phyloP scores from a whole-genome alignment of 53 echinoderm and acorn worm species.

The Luidia sarsii region DNA sequence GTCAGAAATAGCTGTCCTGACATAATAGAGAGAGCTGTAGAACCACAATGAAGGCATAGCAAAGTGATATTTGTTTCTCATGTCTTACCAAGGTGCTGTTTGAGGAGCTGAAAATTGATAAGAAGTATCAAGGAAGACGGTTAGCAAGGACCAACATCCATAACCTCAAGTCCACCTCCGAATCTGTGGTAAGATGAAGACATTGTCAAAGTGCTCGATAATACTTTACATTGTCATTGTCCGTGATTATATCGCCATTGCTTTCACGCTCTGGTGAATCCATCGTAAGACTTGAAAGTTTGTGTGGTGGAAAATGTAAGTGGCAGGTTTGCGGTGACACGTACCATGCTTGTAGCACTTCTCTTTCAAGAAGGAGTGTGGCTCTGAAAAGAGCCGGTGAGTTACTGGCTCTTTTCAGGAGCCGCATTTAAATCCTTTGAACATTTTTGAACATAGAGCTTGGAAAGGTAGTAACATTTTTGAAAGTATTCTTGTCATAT shows the following conservation, averaged over 20 bases:
- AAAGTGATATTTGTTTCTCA: neutral
- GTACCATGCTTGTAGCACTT: no score
- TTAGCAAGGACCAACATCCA: constrained; percentile 83
- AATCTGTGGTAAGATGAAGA: constrained; percentile 85
- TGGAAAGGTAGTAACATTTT: no score
- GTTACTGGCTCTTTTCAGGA: no score
- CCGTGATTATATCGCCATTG: neutral
- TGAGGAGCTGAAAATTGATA: constrained; percentile 83
- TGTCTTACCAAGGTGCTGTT: constrained; percentile 77
- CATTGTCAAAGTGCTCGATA: neutral
- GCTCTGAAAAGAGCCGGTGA: no score
- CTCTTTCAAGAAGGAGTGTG: no score
- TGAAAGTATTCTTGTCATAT: no score
- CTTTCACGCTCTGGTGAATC: no score
- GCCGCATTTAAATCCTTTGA: no score
- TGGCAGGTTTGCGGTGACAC: no score
- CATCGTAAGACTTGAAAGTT: no score
- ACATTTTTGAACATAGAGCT: no score
- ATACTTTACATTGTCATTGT: neutral
- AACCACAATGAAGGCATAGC: neutral
- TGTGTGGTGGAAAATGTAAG: no score
- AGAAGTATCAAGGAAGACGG: constrained; percentile 66
- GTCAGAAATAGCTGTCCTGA: neutral
- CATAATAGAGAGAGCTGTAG: neutral
- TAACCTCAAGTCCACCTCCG: constrained; percentile 93